These are phyloP conservation scores for Drosophila kambysellisi DNA, from an alignment of 2,888 invertebrate genomes.

Conservation along the genomic window DNA sequence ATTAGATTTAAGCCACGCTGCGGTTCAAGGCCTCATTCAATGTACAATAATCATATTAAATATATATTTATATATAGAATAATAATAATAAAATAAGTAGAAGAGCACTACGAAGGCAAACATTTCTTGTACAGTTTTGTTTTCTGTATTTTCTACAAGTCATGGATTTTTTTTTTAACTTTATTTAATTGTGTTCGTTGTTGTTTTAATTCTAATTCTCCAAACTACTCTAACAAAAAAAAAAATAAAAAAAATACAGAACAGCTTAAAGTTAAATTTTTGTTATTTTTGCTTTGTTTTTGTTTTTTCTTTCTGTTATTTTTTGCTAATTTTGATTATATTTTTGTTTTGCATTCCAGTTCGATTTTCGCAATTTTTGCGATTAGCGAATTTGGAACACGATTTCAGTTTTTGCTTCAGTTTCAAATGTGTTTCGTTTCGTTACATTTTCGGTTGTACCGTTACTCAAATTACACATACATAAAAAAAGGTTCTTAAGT, in stretches of 20 bases:
- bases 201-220: constrained; percentile 21
- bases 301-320: background rate
- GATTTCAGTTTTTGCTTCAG: constrained; percentile 2
- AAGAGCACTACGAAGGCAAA: constrained; percentile 60
- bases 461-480: constrained; percentile 22
- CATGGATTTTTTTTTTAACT: constrained; percentile 29
- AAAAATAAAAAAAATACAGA: constrained; percentile 16
- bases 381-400: constrained; percentile 12
- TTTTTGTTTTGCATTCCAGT: constrained; percentile 13
- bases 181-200: constrained; percentile 30
- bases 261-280: background rate
- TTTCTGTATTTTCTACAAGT: constrained; percentile 28
- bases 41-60: constrained; percentile 61
- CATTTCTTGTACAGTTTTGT: constrained; percentile 38
- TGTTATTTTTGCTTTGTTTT: constrained; percentile 11
- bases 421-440: constrained; percentile 10
- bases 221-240: constrained; percentile 18
- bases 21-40: constrained; percentile 83
- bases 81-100: constrained; percentile 15
- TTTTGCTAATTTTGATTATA: constrained; percentile 58
- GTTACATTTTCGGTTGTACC: constrained; percentile 49
- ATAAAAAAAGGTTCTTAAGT: constrained; percentile 26
- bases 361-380: constrained; percentile 7
- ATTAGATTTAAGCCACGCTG: constrained; percentile 82
- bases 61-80: constrained; percentile 23